Evolutionary conservation across 2,797 vertebrate species (phyloP), one percentile per base, ranked within the genome.

Genomic region (Pogoniulus pusillus): DNA sequence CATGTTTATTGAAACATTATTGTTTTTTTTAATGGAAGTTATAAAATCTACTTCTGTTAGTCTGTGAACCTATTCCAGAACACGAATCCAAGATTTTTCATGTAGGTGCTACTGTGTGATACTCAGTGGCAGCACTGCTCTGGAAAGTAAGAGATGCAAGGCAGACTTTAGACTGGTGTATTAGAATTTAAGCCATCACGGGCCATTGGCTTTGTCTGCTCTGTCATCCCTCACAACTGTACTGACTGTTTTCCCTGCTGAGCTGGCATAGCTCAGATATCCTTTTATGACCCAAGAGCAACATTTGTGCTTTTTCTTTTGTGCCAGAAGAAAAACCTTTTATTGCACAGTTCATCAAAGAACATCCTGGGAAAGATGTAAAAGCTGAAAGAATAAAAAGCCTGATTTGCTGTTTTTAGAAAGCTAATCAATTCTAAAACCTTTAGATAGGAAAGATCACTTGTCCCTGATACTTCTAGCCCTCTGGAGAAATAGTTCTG

Each of bases 381-480:
- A 68, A 94, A 82, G 19, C 7, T 63, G 29, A 51, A 78, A 32
- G 22, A 70, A 78, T n/a, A 30, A 49, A 75, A 84, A 60, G 6
- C 3, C 30, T 55, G 57, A 74, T 54, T 76, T 74, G 12, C 35
- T 74, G 32, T 27, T 73, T 69, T 81, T 55, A 66, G 45, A n/a
- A 68, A 72, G 27, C 6, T 54, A 51, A 87, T 66, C 0, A 3
- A 29, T 85, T 55, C 43, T 60, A 64, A 68, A 77, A 43, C n/a
- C 9, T 75, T 89, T 66, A 26, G 14, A 19, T 10, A 64, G 29
- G 51, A 90, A 71, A 32, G 41, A 45, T 3, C 7, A 34, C 39
- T 77, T 72, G 24, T 84, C 88, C 29, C 24, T 86, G n/a, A 66
- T 84, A 64, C 17, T 93, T 87, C 47, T 53, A 35, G n/a, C 19